A percentile compares a stretch with the other conserved stretches of the same genome.
phyloP scores from a whole-genome alignment of 2,888 invertebrate genomes.

The Ectemnius lituratus region DNA sequence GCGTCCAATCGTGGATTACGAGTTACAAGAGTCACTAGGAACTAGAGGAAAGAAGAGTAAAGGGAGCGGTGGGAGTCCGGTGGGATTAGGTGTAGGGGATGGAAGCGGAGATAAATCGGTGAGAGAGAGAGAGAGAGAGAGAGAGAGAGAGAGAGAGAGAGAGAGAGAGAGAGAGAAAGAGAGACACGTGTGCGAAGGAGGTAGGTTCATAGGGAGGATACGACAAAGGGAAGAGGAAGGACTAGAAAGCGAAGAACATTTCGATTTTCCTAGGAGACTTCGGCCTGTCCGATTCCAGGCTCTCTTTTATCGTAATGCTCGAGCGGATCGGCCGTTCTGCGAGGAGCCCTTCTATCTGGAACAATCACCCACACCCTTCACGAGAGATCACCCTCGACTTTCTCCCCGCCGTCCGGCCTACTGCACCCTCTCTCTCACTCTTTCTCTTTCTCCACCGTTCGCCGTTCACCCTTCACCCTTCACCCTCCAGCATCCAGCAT shows the following conservation, averaged over 20 bases:
- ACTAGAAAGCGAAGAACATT: constrained; percentile 44
- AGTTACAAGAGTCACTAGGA: too few species aligned
- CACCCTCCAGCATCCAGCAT: constrained; percentile 17
- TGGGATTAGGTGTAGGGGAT: too few species aligned
- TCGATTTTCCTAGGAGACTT: constrained; percentile 58
- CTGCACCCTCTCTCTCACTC: constrained; percentile 30
- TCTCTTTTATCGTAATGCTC: constrained; percentile 61
- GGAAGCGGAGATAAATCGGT: too few species aligned
- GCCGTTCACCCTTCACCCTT: too few species aligned
- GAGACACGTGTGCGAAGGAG: neutral
- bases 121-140: too few species aligned
- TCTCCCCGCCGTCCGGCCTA: constrained; percentile 29
- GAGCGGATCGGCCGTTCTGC: constrained; percentile 59
- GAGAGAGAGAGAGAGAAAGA: too few species aligned
- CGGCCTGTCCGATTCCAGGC: constrained; percentile 58
- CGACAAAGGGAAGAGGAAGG: constrained; percentile 5
- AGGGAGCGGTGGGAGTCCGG: too few species aligned
- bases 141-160: too few species aligned
- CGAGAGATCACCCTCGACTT: constrained; percentile 33
- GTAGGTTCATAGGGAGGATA: neutral
- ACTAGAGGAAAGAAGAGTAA: too few species aligned
- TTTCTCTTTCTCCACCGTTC: too few species aligned
- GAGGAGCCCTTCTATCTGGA: constrained; percentile 60
- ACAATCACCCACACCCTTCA: constrained; percentile 37
- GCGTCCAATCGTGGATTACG: too few species aligned